phyloP scores from a whole-genome alignment of 2,797 vertebrate genomes.

The Leptoclinus maculatus region DNA sequence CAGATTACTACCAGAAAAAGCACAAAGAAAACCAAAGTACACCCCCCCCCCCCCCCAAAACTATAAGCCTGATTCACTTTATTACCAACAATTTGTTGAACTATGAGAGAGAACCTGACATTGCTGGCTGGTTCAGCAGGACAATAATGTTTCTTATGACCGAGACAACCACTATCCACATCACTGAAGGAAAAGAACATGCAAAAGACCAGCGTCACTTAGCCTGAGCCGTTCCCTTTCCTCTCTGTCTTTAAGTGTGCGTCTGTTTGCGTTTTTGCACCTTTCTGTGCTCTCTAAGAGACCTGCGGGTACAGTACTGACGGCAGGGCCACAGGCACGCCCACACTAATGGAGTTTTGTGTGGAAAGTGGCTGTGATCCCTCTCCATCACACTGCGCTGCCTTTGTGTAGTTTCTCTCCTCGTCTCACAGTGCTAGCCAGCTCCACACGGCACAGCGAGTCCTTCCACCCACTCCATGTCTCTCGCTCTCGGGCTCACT shows the following conservation, averaged over 20 bases:
- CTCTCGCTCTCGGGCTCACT: conserved; percentile 52
- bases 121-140: background rate
- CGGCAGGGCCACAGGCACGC: conserved; percentile 64
- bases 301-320: conserved; percentile 52
- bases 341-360: conserved; percentile 73
- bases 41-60: too few species aligned
- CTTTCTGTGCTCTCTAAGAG: conserved; percentile 39
- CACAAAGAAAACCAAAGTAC: background rate
- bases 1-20: background rate
- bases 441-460: conserved; percentile 75
- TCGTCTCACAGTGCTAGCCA: conserved; percentile 54
- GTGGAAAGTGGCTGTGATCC: conserved; percentile 69
- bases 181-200: conserved; percentile 16
- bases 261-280: conserved; percentile 36
- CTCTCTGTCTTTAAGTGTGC: conserved; percentile 33
- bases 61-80: background rate
- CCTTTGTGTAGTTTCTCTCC: conserved; percentile 67
- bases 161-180: background rate
- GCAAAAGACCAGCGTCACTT: conserved; percentile 22
- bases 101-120: background rate
- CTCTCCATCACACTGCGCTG: conserved; percentile 56
- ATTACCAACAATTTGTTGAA: background rate
- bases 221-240: conserved; percentile 20
- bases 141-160: background rate
- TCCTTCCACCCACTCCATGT: conserved; percentile 74